A percentile compares a stretch with the other conserved stretches of the same genome.
phyloP scores from a whole-genome alignment of 2,113 vertebrate species.

The Blennius ocellaris region DNA sequence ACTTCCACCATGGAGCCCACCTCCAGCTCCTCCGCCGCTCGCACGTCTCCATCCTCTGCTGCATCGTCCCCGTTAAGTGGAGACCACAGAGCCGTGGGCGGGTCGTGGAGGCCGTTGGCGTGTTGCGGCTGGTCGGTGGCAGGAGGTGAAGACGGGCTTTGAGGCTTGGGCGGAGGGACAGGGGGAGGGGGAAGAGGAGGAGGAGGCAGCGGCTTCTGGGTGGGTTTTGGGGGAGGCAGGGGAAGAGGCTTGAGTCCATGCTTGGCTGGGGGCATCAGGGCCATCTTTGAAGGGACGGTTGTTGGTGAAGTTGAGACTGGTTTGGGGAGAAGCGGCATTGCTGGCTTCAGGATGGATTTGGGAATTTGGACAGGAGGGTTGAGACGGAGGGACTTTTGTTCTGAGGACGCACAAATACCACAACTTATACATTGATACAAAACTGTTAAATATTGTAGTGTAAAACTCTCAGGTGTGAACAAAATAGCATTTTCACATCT shows the following conservation, averaged over 20 bases:
- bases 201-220: slow-evolving; percentile 10
- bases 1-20: slow-evolving; percentile 88
- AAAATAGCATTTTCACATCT: too few relatives aligned
- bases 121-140: slow-evolving; percentile 13
- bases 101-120: slow-evolving; percentile 55
- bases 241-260: slow-evolving; percentile 49
- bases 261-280: slow-evolving; percentile 57
- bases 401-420: slow-evolving; percentile 15
- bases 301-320: not conserved
- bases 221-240: slow-evolving; percentile 36
- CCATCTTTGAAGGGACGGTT: slow-evolving; percentile 26
- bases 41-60: slow-evolving; percentile 24
- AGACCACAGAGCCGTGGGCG: slow-evolving; percentile 49
- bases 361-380: slow-evolving; percentile 17
- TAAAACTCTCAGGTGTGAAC: too few relatives aligned
- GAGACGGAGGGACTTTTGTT: slow-evolving; percentile 34
- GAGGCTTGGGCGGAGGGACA: slow-evolving; percentile 33
- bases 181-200: slow-evolving; percentile 15
- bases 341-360: slow-evolving; percentile 53
- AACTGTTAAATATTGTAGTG: too few relatives aligned
- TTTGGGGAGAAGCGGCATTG: not conserved
- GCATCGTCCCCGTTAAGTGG: not conserved
- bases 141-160: not conserved
- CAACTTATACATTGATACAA: not conserved
- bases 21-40: slow-evolving; percentile 68